A percentile compares a stretch with the other conserved stretches of the same genome.
Conservation (phyloP, 2,888 invertebrate genomes). For the Morpho helenor region DNA sequence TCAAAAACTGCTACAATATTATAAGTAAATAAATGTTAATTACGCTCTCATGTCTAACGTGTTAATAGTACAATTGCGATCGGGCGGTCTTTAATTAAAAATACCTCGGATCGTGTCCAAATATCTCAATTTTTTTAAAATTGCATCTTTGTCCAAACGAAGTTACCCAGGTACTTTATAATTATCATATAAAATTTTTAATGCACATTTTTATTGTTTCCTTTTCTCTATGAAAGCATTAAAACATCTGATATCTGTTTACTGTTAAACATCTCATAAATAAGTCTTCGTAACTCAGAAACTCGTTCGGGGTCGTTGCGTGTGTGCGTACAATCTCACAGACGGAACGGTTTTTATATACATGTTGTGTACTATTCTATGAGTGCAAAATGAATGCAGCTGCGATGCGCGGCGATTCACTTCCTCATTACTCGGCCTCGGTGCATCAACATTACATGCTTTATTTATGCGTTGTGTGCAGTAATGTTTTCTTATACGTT, state of each 20-base stretch:
- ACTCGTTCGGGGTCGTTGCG: slow-evolving; percentile 40
- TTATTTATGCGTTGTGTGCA: not conserved
- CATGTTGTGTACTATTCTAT: slow-evolving; percentile 36
- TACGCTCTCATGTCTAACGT: no score
- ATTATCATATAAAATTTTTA: slow-evolving; percentile 26
- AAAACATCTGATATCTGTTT: slow-evolving; percentile 32
- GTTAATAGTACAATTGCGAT: no score
- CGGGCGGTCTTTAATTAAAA: no score
- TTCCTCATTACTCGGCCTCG: slow-evolving; percentile 49
- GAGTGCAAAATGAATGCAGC: slow-evolving; percentile 56
- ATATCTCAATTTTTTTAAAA: no score
- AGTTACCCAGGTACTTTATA: slow-evolving; percentile 13
- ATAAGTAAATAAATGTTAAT: no score
- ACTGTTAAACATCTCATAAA: slow-evolving; percentile 42
- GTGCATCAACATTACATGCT: slow-evolving; percentile 27
- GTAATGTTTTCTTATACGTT: not conserved
- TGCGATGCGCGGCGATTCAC: slow-evolving; percentile 45
- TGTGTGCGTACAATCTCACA: slow-evolving; percentile 18
- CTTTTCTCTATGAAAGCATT: slow-evolving; percentile 19
- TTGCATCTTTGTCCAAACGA: no score
- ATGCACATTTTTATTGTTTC: slow-evolving; percentile 25
- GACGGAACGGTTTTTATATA: slow-evolving; percentile 21
- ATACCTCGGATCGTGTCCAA: no score
- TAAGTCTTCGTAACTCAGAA: slow-evolving; percentile 37
- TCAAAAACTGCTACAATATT: no score